phyloP scores from a whole-genome alignment of 2,113 vertebrate genomes.

The Solea senegalensis region DNA sequence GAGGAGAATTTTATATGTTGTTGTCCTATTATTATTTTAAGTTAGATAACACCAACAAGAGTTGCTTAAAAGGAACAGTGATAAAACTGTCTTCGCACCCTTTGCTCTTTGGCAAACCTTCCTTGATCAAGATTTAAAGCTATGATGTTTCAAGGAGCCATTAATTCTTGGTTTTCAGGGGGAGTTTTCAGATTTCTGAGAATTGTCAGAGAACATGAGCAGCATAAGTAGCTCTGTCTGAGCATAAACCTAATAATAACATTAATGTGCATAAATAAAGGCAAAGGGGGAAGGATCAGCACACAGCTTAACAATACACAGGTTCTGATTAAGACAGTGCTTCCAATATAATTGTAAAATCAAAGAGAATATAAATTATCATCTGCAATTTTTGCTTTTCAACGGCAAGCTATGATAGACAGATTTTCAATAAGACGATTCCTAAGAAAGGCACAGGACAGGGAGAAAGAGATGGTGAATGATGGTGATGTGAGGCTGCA shows the following conservation, averaged over 20 bases:
- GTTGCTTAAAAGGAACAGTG: conserved; percentile 14
- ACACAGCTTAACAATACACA: conserved; percentile 67
- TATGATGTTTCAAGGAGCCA: conserved; percentile 19
- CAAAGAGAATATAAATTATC: conserved; percentile 77
- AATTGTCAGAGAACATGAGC: conserved; percentile 44
- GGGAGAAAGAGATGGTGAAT: conserved; percentile 67
- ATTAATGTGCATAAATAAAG: conserved; percentile 70
- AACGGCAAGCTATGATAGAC: conserved; percentile 76
- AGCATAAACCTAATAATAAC: conserved; percentile 55
- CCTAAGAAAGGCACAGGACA: conserved; percentile 47
- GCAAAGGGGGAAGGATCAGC: conserved; percentile 69
- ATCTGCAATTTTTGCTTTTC: conserved; percentile 75
- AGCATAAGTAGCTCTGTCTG: conserved; percentile 20
- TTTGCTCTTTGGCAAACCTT: conserved; percentile 23
- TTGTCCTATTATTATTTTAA: conserved; percentile 27
- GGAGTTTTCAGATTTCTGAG: conserved; percentile 36
- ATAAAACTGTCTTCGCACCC: conserved; percentile 18
- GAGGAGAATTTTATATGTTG: conserved; percentile 18
- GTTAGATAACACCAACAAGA: conserved; percentile 5
- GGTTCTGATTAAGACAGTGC: conserved; percentile 68
- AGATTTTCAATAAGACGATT: conserved; percentile 71
- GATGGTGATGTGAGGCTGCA: conserved; percentile 54
- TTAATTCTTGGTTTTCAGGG: conserved; percentile 36
- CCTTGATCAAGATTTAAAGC: conserved; percentile 29
- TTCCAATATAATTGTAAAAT: conserved; percentile 73